phyloP scores from a whole-genome alignment of 2,888 invertebrate species.

The Biston betularia region DNA sequence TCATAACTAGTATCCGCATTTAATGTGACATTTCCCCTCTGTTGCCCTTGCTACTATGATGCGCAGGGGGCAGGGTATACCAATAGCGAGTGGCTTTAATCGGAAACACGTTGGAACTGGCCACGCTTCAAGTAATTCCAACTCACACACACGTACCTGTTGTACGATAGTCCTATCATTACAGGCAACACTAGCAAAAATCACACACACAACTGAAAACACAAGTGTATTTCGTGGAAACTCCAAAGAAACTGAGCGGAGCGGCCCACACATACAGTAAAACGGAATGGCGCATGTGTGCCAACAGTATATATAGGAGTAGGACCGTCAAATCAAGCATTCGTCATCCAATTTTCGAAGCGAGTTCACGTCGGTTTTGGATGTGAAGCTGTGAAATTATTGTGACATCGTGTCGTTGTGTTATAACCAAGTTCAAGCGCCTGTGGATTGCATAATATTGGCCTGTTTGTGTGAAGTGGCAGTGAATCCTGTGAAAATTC shows the following conservation, averaged over 20 bases:
- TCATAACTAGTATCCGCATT: slow-evolving; percentile 22
- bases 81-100: slow-evolving; percentile 44
- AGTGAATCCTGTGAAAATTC: slow-evolving; percentile 60
- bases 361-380: slow-evolving; percentile 59
- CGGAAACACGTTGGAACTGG: slow-evolving; percentile 65
- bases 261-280: slow-evolving; percentile 71
- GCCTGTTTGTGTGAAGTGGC: slow-evolving; percentile 62
- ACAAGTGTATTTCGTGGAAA: slow-evolving; percentile 72
- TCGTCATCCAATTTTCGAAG: slow-evolving; percentile 59
- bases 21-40: slow-evolving; percentile 46
- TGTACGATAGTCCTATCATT: slow-evolving; percentile 43
- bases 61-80: slow-evolving; percentile 52
- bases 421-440: slow-evolving; percentile 50
- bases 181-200: slow-evolving; percentile 53
- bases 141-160: slow-evolving; percentile 55
- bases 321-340: slow-evolving; percentile 58
- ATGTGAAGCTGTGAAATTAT: slow-evolving; percentile 76
- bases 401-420: slow-evolving; percentile 71
- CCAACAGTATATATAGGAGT: slow-evolving; percentile 55
- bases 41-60: slow-evolving; percentile 33
- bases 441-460: slow-evolving; percentile 58
- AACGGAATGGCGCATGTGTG: slow-evolving; percentile 55
- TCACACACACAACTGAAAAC: slow-evolving; percentile 53
- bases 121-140: slow-evolving; percentile 48
- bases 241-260: slow-evolving; percentile 58